phyloP scores from a whole-genome alignment of 2,113 vertebrate species.

The Myodes glareolus region DNA sequence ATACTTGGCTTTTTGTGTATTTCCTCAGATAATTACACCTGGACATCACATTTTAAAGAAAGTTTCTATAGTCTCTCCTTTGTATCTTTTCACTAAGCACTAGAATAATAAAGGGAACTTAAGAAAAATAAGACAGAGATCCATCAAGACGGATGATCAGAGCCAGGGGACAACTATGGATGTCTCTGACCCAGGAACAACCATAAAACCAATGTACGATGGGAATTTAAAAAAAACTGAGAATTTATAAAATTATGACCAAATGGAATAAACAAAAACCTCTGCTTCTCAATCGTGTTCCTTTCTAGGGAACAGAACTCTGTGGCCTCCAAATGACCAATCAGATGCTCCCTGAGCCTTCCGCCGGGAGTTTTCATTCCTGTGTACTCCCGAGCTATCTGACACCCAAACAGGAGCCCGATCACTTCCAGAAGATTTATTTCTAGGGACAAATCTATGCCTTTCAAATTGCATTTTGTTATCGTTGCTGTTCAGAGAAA shows the following conservation, averaged over 20 bases:
- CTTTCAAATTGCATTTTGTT: constrained; percentile 52
- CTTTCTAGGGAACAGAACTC: not conserved
- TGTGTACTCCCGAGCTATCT: not conserved
- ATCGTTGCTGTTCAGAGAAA: not conserved
- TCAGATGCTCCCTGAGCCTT: not conserved
- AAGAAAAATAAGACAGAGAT: not conserved
- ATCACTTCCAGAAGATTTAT: not conserved
- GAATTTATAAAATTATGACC: constrained; percentile 20
- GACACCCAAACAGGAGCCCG: not conserved
- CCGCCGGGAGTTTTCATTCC: not conserved
- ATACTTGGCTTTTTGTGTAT: not conserved
- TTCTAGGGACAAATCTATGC: constrained; percentile 29
- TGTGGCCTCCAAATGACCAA: not conserved
- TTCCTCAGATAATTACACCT: not conserved
- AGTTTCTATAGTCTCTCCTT: not conserved
- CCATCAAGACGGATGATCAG: not conserved
- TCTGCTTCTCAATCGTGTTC: not conserved
- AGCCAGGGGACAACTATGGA: not conserved
- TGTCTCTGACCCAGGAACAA: not conserved
- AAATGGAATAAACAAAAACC: not conserved
- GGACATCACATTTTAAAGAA: not conserved
- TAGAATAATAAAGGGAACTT: not conserved
- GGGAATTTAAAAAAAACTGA: not conserved
- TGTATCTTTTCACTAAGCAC: not conserved
- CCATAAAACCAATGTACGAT: not conserved